These are phyloP conservation scores for Allolobophora icterica DNA, from an alignment of 2,888 invertebrate genomes.

Conservation along the genomic window DNA sequence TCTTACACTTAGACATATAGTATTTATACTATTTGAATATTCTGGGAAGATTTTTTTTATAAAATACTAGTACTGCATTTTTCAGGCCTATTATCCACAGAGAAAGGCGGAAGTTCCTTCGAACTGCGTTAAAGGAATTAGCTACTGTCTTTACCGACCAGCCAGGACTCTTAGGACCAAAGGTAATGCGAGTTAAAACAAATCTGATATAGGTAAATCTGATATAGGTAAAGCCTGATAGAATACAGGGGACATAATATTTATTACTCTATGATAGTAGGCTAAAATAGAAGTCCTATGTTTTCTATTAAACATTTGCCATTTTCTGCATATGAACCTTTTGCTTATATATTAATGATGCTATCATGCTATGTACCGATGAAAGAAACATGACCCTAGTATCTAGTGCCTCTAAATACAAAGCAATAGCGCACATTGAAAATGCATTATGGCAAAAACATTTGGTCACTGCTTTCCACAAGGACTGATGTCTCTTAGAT, in stretches of 20 bases:
- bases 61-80: conserved; percentile 23
- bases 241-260: neutral
- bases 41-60: neutral
- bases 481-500: neutral
- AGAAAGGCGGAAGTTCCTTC: conserved; percentile 92
- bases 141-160: conserved; percentile 95
- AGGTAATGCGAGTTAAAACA: conserved; percentile 67
- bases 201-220: neutral
- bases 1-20: neutral
- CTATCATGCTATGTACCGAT: neutral
- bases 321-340: neutral
- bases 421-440: neutral
- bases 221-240: neutral
- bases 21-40: neutral
- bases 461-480: neutral
- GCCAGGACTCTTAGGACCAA: conserved; percentile 95
- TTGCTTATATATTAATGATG: too few species aligned
- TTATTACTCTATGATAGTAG: neutral
- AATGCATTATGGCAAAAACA: neutral
- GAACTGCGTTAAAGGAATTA: conserved; percentile 92
- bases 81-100: conserved; percentile 83
- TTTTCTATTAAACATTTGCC: neutral
- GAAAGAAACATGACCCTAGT: neutral
- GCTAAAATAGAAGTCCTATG: neutral
- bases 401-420: neutral